Evolutionary conservation across 1,140 invertebrate species (phyloP), one percentile per base, ranked within the genome.

Genomic region (Acromyrmex heyeri): DNA sequence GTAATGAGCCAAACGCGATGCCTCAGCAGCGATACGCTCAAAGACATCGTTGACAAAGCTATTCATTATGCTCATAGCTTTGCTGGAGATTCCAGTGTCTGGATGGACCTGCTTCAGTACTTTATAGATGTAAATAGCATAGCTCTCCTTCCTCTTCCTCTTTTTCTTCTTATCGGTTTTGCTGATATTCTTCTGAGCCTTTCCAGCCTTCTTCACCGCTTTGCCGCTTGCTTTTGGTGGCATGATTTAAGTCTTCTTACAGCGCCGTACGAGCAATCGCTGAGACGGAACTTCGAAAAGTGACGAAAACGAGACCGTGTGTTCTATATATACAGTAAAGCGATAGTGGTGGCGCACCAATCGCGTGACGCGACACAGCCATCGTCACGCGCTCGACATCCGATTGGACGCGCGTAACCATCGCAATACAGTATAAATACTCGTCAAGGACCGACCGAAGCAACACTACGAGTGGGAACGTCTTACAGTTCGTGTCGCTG

Each of bases 71-170:
- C 95, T 92, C 96, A 97, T 97, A 6, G 96, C 96, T 89, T 96
- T 96, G 72, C 92, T 91, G 57, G 95, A 96, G 18, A 96, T 95
- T 48, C 96, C 96, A 77, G 95, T 95, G 77, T 97, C 96, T 50
- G 96, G 96, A 90, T 96, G 96, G 2, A 97, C 97, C 93, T 97
- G 96, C 89, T 97, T 97, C 91, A 98, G 88, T 10, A 98, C 95
- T 92, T 97, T 97, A 94, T 97, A 97, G 38, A 97, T 96, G 94
- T 97, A 97, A 70, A 97, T 96, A 1, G 96, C 96, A 95, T 97
- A 98, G 83, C 95, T 96, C 91, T 97, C 96, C 95, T 97, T 97
- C 95, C 96, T 96, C 93, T 94, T 93, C 75, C 95, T 96, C 67
- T 95, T 96, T 95, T 92, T 96, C 87, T 96, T 96, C 93, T 95